A percentile compares a stretch with the other conserved stretches of the same genome.
These are phyloP conservation scores for Urocynchramus pylzowi DNA, from an alignment of 2,113 vertebrate species.

Conservation along the genomic window DNA sequence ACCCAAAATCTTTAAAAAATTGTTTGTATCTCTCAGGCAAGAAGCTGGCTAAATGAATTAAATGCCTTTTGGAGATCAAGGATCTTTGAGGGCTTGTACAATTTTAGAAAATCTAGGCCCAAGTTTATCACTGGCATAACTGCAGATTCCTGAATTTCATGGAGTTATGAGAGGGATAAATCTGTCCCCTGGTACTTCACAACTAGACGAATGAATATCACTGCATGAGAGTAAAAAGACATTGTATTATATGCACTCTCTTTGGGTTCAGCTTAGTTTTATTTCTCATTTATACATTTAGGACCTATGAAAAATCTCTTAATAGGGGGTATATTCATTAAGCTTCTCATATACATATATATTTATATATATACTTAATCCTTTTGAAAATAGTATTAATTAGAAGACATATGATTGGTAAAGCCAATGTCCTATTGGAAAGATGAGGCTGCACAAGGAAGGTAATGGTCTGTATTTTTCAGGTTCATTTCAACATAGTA, in stretches of 20 bases:
- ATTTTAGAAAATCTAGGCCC: neutral
- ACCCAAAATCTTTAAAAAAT: neutral
- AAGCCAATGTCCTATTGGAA: neutral
- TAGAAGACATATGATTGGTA: neutral
- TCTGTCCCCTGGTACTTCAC: neutral
- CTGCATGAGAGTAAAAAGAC: neutral
- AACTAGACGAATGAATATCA: neutral
- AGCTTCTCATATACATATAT: neutral
- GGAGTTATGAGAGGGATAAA: neutral
- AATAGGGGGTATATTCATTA: neutral
- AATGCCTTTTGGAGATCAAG: neutral
- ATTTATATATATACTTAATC: neutral
- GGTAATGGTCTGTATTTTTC: constrained; percentile 35
- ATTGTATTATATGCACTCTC: neutral
- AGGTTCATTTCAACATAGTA: constrained; percentile 68
- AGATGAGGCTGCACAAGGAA: neutral
- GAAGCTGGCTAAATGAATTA: neutral
- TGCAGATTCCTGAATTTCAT: neutral
- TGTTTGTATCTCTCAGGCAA: neutral
- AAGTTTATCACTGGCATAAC: neutral
- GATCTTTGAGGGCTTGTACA: neutral
- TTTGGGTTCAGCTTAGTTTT: neutral
- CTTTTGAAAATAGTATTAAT: constrained; percentile 1
- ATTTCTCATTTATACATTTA: neutral
- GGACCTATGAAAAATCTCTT: neutral